Conservation (phyloP, 2,113 vertebrate species). For the Pontoporia blainvillei region DNA sequence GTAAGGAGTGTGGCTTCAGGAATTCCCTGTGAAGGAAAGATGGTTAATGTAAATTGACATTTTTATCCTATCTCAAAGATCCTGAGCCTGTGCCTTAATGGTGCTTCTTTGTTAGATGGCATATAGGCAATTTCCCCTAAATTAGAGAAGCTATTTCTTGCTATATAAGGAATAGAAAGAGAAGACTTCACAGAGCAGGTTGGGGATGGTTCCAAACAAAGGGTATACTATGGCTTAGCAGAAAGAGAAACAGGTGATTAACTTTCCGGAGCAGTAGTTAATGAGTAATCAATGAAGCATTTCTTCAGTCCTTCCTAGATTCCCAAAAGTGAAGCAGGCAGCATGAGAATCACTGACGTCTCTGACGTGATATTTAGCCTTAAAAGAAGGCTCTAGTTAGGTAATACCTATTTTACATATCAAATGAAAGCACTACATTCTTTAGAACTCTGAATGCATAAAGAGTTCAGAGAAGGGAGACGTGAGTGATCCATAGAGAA, state of each 20-base stretch:
- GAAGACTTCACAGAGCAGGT: not conserved
- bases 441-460: not conserved
- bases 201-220: conserved; percentile 42
- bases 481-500: not conserved
- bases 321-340: not conserved
- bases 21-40: not conserved
- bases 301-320: conserved; percentile 26
- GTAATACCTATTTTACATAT: not conserved
- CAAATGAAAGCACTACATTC: not conserved
- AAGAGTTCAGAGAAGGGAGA: not conserved
- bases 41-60: not conserved
- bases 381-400: conserved; percentile 12
- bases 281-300: conserved; percentile 45
- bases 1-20: not conserved
- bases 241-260: conserved; percentile 30
- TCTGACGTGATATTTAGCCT: not conserved
- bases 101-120: not conserved
- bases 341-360: not conserved
- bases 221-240: not conserved
- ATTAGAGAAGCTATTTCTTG: conserved; percentile 22
- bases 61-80: not conserved
- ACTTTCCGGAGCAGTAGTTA: not conserved
- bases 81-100: not conserved
- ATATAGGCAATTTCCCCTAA: conserved; percentile 9
- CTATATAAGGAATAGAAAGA: conserved; percentile 27